Evolutionary conservation across 2,888 invertebrate species (phyloP), one percentile per base, ranked within the genome.

Genomic region (Leucophora obtusa): DNA sequence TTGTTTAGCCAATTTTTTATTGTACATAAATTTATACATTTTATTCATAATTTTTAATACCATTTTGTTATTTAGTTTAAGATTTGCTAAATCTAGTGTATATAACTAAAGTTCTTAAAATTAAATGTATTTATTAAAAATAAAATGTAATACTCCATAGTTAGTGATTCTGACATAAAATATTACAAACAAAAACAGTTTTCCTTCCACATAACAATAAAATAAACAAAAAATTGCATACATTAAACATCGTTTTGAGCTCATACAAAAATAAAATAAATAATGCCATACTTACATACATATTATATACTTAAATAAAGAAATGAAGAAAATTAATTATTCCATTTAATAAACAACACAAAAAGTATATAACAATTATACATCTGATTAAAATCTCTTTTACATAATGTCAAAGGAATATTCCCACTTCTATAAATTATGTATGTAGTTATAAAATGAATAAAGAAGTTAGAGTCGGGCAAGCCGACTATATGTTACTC

Each of bases 131-230:
- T 43, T 74, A 28, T 6, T 6, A 28, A 28, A 60, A 35, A 60
- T 24, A 75, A 18, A 0, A 24, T 35, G 10, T 33, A 2, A 2
- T 33, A 62, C 47, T 35, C 15, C 11, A 35, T 69, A 69, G 50
- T 35, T 62, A 63, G 56, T 54, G 17, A 56, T 24, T 50, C 8
- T 35, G 24, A 28, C n/a, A 24, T 11, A 21, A 50, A 15, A 62
- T 28, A 28, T 1, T 28, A 28, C 28, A 4, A 35, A 7, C 4
- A 1, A 59, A 17, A 56, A 50, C 15, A 56, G 2, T 56, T 18
- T 75, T 62, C 18, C 62, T 69, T 69, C 62, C 62, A 62, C 10
- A 35, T 18, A 69, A 69, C 50, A 69, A 51, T 58, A 58, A 15
- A 53, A 43, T 18, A 56, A 28, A 38, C 24, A 51, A 58, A 51